A percentile compares a stretch with the other conserved stretches of the same genome.
phyloP scores from a whole-genome alignment of 2,113 vertebrate species.

The Brachyhypopomus occidentalis region DNA sequence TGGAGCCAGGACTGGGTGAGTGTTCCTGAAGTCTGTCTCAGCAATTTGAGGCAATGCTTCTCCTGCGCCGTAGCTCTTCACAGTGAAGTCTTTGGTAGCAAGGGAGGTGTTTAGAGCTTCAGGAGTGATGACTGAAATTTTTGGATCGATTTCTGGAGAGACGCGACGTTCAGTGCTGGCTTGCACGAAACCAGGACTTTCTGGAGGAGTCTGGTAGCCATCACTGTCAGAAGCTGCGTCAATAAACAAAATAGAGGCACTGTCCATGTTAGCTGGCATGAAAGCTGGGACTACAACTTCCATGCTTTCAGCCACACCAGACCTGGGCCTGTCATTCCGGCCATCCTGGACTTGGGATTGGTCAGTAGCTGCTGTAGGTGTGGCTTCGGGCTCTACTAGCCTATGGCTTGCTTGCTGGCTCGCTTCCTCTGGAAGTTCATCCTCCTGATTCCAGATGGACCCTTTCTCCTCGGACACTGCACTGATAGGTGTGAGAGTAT shows the following conservation, averaged over 20 bases:
- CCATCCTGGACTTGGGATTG: constrained; percentile 7
- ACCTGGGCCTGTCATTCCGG: neutral
- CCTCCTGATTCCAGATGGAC: neutral
- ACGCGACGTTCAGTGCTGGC: neutral
- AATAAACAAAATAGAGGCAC: neutral
- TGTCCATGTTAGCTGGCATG: neutral
- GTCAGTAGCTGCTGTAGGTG: neutral
- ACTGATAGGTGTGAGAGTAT: constrained; percentile 52
- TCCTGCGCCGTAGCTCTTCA: neutral
- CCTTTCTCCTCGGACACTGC: neutral
- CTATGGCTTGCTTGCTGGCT: neutral
- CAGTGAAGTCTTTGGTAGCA: neutral
- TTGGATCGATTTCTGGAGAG: neutral
- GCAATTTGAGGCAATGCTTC: neutral
- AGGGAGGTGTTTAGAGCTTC: neutral
- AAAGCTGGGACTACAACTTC: neutral
- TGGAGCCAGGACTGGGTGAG: neutral
- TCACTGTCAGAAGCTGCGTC: constrained; percentile 39
- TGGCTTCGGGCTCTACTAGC: neutral
- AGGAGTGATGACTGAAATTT: neutral
- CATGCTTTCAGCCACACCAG: neutral
- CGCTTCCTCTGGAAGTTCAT: neutral
- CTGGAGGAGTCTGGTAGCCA: constrained; percentile 41
- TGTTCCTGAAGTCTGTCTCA: neutral
- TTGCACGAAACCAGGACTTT: constrained; percentile 1